Percentiles rank a stretch among this genome's conserved stretches.
Evolutionary conservation across 2,113 vertebrate genomes (phyloP).

Genomic region (Eudorcas thomsonii): DNA sequence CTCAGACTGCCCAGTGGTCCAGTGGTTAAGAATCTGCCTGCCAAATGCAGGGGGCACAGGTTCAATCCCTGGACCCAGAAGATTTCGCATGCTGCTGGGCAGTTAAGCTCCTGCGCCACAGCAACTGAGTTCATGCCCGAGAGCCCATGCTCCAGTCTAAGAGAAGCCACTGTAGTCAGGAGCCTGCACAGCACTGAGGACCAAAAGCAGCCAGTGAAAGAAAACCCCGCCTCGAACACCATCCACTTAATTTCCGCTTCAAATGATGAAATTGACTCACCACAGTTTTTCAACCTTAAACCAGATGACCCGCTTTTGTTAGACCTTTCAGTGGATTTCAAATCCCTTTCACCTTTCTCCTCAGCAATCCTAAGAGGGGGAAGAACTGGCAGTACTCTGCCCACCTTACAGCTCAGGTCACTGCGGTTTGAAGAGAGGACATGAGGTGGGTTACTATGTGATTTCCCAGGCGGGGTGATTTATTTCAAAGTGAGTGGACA

Average conservation of each 20-base stretch:
- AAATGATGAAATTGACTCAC: neutral
- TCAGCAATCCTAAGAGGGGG: neutral
- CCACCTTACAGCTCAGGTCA: neutral
- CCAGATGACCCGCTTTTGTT: neutral
- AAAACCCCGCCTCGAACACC: neutral
- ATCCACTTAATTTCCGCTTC: neutral
- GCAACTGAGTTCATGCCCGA: neutral
- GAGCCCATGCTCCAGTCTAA: neutral
- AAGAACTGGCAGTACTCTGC: neutral
- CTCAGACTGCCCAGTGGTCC: neutral
- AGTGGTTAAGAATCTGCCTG: neutral
- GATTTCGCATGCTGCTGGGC: neutral
- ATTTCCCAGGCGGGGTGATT: neutral
- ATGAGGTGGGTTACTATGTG: neutral
- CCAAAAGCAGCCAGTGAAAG: neutral
- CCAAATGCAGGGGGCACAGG: neutral
- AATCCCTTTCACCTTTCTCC: neutral
- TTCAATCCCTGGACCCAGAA: neutral
- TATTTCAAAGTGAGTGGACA: neutral
- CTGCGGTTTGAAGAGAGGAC: neutral
- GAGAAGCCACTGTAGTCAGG: neutral
- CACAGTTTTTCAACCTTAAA: neutral
- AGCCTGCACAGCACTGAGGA: neutral
- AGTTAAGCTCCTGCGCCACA: neutral
- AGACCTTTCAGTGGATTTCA: neutral